Evolutionary conservation across 1,140 invertebrate genomes (phyloP).

Genomic region (Nymphalis io): DNA sequence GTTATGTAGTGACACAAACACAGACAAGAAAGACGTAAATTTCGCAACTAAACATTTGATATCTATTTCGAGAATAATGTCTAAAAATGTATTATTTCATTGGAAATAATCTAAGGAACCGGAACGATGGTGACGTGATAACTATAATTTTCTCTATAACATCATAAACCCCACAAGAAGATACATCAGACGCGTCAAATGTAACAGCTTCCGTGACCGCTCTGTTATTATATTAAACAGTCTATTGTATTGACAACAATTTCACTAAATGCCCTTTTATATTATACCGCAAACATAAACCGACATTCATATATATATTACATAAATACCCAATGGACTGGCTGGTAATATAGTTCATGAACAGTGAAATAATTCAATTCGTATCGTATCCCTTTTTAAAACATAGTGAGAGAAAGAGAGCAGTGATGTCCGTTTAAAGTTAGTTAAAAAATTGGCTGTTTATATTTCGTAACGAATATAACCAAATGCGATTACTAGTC

Average conservation of each 20-base stretch:
- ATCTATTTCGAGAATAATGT: no score
- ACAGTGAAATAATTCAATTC: no score
- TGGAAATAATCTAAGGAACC: neutral
- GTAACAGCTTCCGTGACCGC: slow-evolving; percentile 49
- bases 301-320: neutral
- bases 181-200: slow-evolving; percentile 44
- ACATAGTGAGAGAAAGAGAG: no score
- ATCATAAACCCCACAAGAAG: slow-evolving; percentile 46
- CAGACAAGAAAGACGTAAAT: no score
- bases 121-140: slow-evolving; percentile 4
- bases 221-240: slow-evolving; percentile 45
- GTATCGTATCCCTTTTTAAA: no score
- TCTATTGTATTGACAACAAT: slow-evolving; percentile 20
- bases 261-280: slow-evolving; percentile 4
- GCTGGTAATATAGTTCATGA: neutral
- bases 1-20: no score
- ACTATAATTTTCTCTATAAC: slow-evolving; percentile 6
- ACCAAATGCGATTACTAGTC: neutral
- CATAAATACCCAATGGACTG: neutral
- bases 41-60: no score
- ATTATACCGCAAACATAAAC: neutral
- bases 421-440: no score
- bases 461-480: neutral
- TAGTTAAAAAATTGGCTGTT: no score
- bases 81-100: no score